Evolutionary conservation across 2,113 vertebrate genomes (phyloP).

Genomic region (Rhinopomastus cyanomelas): DNA sequence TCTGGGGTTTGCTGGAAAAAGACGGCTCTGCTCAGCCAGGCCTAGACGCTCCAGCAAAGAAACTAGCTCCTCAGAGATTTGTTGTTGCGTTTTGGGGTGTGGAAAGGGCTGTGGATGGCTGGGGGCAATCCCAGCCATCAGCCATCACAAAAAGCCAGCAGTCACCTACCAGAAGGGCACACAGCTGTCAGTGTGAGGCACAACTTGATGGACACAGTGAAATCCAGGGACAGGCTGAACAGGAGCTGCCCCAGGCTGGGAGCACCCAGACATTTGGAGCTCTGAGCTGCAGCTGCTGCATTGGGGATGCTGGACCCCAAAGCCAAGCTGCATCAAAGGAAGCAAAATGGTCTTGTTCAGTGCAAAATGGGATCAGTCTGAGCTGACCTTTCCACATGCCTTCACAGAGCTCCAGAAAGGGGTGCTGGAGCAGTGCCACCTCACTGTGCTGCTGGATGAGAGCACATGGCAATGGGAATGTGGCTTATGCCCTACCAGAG

Average conservation of each 20-base stretch:
- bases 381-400: not conserved
- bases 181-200: not conserved
- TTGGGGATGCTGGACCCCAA: not conserved
- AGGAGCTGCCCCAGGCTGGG: no score
- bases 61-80: not conserved
- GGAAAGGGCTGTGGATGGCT: not conserved
- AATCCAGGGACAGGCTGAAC: no score
- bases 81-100: not conserved
- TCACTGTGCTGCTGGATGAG: rapidly evolving
- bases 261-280: no score
- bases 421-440: rapidly evolving
- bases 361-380: not conserved
- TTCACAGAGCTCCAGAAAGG: not conserved
- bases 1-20: not conserved
- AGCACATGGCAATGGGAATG: not conserved
- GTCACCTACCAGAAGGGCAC: not conserved
- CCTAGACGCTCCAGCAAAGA: not conserved
- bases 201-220: not conserved
- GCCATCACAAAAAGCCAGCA: not conserved
- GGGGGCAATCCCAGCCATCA: not conserved
- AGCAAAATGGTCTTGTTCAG: not conserved
- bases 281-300: no score
- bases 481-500: not conserved
- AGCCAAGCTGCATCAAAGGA: not conserved
- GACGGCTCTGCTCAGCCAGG: not conserved